phyloP scores from a whole-genome alignment of 1,140 invertebrate species.

The Camponotus floridanus region DNA sequence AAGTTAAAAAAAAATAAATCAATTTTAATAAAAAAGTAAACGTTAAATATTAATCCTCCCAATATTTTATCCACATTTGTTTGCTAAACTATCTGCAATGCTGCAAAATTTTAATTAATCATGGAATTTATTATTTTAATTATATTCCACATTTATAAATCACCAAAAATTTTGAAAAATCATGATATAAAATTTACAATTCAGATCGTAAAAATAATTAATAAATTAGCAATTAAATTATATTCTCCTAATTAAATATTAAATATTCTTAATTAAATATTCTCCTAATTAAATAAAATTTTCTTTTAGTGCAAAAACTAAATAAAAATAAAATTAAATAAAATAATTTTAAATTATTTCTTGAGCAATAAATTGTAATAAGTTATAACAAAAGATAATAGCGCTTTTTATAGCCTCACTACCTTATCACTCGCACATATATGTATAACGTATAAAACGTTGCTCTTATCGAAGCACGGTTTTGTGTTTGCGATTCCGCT shows the following conservation, averaged over 20 bases:
- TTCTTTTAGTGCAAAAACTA: neutral
- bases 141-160: neutral
- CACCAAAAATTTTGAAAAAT: neutral
- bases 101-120: no score
- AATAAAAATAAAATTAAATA: no score
- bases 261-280: neutral
- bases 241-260: neutral
- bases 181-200: neutral
- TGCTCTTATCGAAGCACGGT: neutral
- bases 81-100: no score
- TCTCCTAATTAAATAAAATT: neutral
- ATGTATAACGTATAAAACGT: neutral
- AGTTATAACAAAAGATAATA: neutral
- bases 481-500: slow-evolving; percentile 8
- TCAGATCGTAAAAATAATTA: neutral
- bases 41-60: neutral
- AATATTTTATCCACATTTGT: neutral
- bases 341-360: neutral
- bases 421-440: neutral
- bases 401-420: neutral
- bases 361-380: neutral
- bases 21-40: neutral
- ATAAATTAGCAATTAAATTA: neutral
- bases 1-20: neutral
- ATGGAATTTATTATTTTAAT: neutral